A percentile compares a stretch with the other conserved stretches of the same genome.
Conservation (phyloP, 2,888 invertebrate genomes). For the Lumbricus terrestris region DNA sequence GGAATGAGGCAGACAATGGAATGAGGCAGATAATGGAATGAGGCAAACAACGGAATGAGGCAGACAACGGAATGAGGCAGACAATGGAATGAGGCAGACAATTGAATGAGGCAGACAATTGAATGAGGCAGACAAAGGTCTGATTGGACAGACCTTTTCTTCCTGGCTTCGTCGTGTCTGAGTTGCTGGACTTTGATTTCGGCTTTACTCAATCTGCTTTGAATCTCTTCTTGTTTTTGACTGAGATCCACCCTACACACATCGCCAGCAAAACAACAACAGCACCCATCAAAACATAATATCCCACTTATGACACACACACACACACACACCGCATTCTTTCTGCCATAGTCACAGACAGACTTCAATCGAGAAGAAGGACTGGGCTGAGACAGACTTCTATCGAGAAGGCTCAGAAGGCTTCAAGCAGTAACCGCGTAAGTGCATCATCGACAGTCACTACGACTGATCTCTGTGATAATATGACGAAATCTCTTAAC, state of each 20-base stretch:
- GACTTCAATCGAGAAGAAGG: not conserved
- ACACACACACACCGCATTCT: not conserved
- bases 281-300: not conserved
- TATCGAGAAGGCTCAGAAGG: not conserved
- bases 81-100: no score
- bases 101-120: no score
- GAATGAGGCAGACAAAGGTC: no score
- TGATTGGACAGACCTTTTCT: not conserved
- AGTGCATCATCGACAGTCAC: no score
- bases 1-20: no score
- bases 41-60: no score
- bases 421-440: not conserved
- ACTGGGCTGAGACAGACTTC: no score
- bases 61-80: no score
- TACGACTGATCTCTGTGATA: not conserved
- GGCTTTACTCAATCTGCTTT: not conserved
- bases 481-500: not conserved
- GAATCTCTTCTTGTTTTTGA: slow-evolving; percentile 6
- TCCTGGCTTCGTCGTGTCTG: not conserved
- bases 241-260: not conserved
- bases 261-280: not conserved
- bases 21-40: no score
- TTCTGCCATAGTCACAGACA: not conserved
- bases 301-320: not conserved
- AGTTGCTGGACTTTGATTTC: slow-evolving; percentile 3